phyloP scores from a whole-genome alignment of 2,797 vertebrate species.

The Poeciliopsis presidionis region DNA sequence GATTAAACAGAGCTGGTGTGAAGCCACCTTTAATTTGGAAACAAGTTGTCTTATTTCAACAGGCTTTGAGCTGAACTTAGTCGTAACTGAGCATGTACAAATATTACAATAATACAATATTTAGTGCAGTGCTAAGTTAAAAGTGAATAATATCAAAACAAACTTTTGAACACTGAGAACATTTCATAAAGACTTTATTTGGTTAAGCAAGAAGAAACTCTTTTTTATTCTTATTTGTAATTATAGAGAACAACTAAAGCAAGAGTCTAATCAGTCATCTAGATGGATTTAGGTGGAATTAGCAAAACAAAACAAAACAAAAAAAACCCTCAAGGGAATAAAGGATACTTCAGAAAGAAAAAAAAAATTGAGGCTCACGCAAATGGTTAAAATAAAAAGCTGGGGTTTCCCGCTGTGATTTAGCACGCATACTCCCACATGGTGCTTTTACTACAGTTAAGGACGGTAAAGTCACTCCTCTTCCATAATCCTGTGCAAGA shows the following conservation, averaged over 20 bases:
- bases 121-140: background rate
- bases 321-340: too few species aligned
- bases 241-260: background rate
- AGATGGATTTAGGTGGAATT: background rate
- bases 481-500: conserved; percentile 26
- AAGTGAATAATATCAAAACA: background rate
- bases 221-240: background rate
- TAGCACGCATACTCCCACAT: background rate
- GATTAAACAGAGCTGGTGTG: too few species aligned
- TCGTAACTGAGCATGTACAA: background rate
- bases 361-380: background rate
- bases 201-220: background rate
- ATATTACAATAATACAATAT: too few species aligned
- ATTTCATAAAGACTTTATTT: background rate
- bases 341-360: background rate
- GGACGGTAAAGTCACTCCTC: conserved; percentile 24
- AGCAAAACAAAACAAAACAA: background rate
- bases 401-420: background rate
- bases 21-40: background rate
- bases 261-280: background rate
- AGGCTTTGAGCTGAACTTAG: background rate
- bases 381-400: background rate
- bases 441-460: conserved; percentile 15
- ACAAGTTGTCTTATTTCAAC: background rate
- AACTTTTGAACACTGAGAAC: background rate